A percentile compares a stretch with the other conserved stretches of the same genome.
phyloP scores from a whole-genome alignment of 2,113 vertebrate genomes.

The Sardina pilchardus region DNA sequence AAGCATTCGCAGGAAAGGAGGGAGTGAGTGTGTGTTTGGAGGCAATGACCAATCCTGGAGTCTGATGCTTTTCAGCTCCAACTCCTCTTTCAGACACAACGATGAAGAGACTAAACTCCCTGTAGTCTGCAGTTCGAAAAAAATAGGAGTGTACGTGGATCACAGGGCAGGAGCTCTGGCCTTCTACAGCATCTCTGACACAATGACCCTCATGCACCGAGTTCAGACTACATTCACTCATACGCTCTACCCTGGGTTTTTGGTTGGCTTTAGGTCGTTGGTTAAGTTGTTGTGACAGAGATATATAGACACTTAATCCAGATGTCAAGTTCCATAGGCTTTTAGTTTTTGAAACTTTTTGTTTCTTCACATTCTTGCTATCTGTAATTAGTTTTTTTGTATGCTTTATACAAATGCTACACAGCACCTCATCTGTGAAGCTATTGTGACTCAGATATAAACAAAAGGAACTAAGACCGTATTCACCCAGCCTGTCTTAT shows the following conservation, averaged over 20 bases:
- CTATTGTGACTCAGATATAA: no score
- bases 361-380: no score
- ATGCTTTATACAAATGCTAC: no score
- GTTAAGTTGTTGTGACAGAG: background rate
- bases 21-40: background rate
- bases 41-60: background rate
- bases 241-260: constrained; percentile 2
- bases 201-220: constrained; percentile 6
- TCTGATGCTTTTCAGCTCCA: background rate
- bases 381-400: no score
- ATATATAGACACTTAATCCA: background rate
- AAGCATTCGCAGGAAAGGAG: background rate
- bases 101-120: background rate
- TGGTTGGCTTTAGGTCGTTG: background rate
- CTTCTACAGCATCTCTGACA: constrained; percentile 44
- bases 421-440: no score
- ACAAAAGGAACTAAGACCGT: no score
- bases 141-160: constrained; percentile 6
- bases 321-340: no score
- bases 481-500: no score
- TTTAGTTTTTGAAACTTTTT: no score
- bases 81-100: background rate
- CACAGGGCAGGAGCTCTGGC: constrained; percentile 39
- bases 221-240: background rate
- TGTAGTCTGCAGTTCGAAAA: background rate